Evolutionary conservation across 2,797 vertebrate genomes (phyloP), one percentile per base, ranked within the genome.

Genomic region (Tangara arthus): DNA sequence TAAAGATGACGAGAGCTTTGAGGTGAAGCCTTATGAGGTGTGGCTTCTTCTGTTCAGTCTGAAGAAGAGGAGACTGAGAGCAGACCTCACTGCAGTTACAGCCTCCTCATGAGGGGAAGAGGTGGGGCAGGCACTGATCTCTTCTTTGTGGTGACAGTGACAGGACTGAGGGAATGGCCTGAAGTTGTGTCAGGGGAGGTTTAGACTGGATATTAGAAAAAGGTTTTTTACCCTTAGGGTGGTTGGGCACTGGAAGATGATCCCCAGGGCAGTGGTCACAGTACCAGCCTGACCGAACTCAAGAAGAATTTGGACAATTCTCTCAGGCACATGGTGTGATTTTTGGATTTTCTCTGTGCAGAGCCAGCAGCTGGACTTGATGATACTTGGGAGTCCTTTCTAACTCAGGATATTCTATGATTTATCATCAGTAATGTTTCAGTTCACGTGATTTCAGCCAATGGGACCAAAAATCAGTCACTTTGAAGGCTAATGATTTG

Each of bases 191-290:
- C 41, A 55, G 7, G 4, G 2, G 9, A 41, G 9, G 6, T 11
- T 41, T 57, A 35, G 22, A 8, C 3, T 20, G 15, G 27, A 8
- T 69, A 15, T 61, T 18, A 41, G 14, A 1, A 2, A 52, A 39
- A 39, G 19, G 1, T 14, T 28, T 1, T 4, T 59, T 13, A 44
- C 1, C 3, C 53, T 55, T 18, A 30, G 41, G 9, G 14, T 30
- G 17, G 0, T 9, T 34, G 28, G 20, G 5, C 13, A 30, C 16
- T 53, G 34, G n/a, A 44, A n/a, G 2, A 37, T 47, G 16, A 4
- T 60, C 13, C 8, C 41, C 30, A 30, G 17, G 21, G 26, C 3
- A 41, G 3, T 23, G 6, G 15, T 47, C 41, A 34, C 34, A 30
- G 17, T 2, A 47, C 16, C 14, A 34, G 9, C 34, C 21, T 27